Percentiles rank a stretch among this genome's conserved stretches.
Conservation (phyloP, 2,797 vertebrate species). For the Picus viridis region DNA sequence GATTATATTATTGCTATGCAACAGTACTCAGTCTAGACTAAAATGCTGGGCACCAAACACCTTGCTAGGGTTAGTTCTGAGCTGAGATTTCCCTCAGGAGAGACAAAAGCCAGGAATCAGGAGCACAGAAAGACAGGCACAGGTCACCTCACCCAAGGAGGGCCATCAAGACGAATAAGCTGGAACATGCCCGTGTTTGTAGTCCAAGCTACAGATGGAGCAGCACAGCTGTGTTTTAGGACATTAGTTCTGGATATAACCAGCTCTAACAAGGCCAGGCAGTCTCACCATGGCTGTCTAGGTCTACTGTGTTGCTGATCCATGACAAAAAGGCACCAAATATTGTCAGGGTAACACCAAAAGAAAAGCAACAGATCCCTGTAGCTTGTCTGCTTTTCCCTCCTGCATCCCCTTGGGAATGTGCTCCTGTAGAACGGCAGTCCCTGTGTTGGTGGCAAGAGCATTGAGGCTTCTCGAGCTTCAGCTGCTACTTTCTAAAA, state of each 20-base stretch:
- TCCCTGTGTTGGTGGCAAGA: neutral
- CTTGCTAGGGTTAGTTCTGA: neutral
- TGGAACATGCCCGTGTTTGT: rapidly evolving
- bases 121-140: neutral
- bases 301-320: neutral
- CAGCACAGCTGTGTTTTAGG: rapidly evolving
- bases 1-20: neutral
- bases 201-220: neutral
- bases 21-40: no score
- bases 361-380: neutral
- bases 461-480: neutral
- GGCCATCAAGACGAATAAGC: neutral
- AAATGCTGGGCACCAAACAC: neutral
- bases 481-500: neutral
- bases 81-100: neutral
- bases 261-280: neutral
- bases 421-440: rapidly evolving
- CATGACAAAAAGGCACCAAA: neutral
- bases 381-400: neutral
- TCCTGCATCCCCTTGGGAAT: neutral
- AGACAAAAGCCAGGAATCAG: neutral
- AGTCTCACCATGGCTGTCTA: neutral
- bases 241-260: neutral
- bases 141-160: rapidly evolving
- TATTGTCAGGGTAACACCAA: neutral